Evolutionary conservation across 2,113 vertebrate species (phyloP), one percentile per base, ranked within the genome.

Genomic region (Chrysochloris asiatica): DNA sequence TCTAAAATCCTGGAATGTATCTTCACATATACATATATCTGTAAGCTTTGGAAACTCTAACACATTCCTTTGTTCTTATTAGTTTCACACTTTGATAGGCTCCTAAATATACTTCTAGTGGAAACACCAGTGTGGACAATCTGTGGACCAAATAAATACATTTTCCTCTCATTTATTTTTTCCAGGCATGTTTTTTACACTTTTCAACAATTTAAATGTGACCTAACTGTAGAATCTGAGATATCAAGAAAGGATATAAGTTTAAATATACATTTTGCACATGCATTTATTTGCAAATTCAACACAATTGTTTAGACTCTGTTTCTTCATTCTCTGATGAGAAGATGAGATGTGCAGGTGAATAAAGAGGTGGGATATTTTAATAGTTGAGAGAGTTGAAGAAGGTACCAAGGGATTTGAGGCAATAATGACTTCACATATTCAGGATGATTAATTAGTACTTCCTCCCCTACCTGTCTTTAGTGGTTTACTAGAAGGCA

Each of bases 361-460:
- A n/a, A 47, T 24, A 41, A 78, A 33, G 28, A 10, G 0, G 0
- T 54, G 50, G 38, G 61, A 6, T 41, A 33, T 83, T 93, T 95
- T 92, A 83, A 95, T 78, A 92, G 80, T 22, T 88, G 69, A 75
- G 90, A 94, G 88, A 88, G 26, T 73, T 94, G 75, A 90, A 91
- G 52, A 83, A 86, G 67, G 72, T 81, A 90, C 72, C 90, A 86
- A 56, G 95, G 93, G 95, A 86, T 54, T 93, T 94, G 95, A 96
- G 93, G 86, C 82, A 96, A 45, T 93, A 95, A 81, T 85, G 43
- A 36, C 12, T 94, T 96, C 67, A 94, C 83, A 96, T 95, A 94
- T 84, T 95, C 56, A 91, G 13, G 26, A 38, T 96, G 86, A 95
- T 97, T 97, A 97, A 97, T 97, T 96, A 96, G 88, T 56, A 28